Conservation (phyloP, 2,113 vertebrate species). For the Trichomycterus rosablanca region DNA sequence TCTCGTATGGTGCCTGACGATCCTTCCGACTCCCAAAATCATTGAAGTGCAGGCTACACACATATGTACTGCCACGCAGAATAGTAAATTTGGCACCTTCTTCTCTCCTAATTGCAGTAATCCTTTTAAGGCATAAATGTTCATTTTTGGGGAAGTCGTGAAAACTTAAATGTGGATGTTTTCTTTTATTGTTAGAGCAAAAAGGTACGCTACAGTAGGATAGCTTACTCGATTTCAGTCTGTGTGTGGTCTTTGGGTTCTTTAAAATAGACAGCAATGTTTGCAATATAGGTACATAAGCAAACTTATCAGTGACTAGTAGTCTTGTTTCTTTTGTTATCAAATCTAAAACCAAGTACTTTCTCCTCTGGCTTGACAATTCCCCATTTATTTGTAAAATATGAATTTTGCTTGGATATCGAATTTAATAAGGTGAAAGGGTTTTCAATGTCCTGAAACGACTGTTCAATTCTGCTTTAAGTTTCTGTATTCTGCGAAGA, state of each 20-base stretch:
- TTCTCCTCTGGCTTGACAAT: not conserved
- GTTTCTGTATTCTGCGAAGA: constrained; percentile 32
- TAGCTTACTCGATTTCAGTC: not conserved
- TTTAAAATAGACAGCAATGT: constrained; percentile 13
- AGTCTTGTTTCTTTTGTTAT: not conserved
- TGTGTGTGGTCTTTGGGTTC: not conserved
- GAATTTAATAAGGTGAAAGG: constrained; percentile 35
- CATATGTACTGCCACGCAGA: too few relatives aligned
- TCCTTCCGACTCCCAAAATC: too few relatives aligned
- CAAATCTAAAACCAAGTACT: constrained; percentile 17
- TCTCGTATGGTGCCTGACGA: too few relatives aligned
- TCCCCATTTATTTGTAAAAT: constrained; percentile 33
- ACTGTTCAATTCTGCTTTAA: constrained; percentile 13
- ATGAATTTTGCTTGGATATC: constrained; percentile 32
- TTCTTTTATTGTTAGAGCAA: too few relatives aligned
- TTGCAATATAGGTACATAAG: constrained; percentile 13
- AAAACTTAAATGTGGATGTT: too few relatives aligned
- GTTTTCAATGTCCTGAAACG: constrained; percentile 44
- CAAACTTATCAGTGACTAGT: constrained; percentile 15
- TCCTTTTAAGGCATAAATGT: too few relatives aligned
- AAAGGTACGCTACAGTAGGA: too few relatives aligned
- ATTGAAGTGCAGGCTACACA: too few relatives aligned
- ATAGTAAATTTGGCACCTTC: too few relatives aligned
- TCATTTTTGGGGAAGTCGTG: too few relatives aligned
- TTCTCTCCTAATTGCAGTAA: too few relatives aligned